Conservation (phyloP, 2,113 vertebrate species). For the Ariopsis seemanni region DNA sequence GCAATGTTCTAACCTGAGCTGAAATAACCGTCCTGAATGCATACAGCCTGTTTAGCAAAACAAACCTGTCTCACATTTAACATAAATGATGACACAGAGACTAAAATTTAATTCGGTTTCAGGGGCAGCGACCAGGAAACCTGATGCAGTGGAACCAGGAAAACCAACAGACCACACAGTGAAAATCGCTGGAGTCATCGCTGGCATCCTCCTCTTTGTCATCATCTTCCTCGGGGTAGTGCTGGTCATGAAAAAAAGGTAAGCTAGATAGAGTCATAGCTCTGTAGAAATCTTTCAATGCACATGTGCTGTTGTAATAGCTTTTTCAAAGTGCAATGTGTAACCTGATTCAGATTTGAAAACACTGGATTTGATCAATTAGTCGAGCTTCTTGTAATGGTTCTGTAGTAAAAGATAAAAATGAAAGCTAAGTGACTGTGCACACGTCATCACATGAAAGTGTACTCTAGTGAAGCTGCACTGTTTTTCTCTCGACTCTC, state of each 20-base stretch:
- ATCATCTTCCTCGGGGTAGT: conserved; percentile 88
- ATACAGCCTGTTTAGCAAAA: not conserved
- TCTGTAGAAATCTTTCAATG: not conserved
- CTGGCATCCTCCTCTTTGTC: conserved; percentile 86
- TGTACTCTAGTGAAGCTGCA: conserved; percentile 32
- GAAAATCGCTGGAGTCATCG: conserved; percentile 88
- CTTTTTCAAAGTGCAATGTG: not conserved
- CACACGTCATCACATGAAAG: conserved; percentile 40
- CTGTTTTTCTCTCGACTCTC: conserved; percentile 39
- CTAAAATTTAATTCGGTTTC: conserved; percentile 1
- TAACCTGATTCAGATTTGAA: not conserved
- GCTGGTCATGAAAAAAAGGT: conserved; percentile 90
- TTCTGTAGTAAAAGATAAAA: conserved; percentile 15
- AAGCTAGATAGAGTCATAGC: conserved; percentile 56
- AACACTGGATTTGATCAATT: conserved; percentile 16
- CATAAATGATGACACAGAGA: not conserved
- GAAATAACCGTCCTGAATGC: not conserved
- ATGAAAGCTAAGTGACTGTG: conserved; percentile 7
- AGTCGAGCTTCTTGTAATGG: not conserved
- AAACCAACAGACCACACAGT: conserved; percentile 87
- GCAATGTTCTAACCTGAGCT: not conserved
- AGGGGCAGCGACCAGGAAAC: conserved; percentile 86
- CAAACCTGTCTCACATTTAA: not conserved
- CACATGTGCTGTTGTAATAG: not conserved
- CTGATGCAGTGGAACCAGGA: conserved; percentile 81